phyloP scores from a whole-genome alignment of 2,888 invertebrate genomes.

The Pollenia amentaria region DNA sequence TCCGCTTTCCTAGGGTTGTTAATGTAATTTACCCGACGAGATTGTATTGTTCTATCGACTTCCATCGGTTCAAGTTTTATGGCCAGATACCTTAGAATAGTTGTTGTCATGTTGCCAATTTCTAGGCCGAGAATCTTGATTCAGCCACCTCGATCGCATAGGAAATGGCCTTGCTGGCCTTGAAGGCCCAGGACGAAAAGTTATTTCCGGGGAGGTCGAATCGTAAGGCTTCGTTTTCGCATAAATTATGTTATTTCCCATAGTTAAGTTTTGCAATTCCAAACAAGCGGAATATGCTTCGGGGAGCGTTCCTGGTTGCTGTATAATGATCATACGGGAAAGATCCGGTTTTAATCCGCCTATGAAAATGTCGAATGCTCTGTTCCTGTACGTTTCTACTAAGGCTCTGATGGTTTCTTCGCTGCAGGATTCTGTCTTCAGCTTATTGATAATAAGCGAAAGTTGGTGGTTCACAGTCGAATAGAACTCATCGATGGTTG shows the following conservation, averaged over 20 bases:
- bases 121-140: slow-evolving; percentile 2
- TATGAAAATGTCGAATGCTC: slow-evolving; percentile 49
- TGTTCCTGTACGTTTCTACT: slow-evolving; percentile 51
- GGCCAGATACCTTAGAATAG: no score
- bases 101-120: slow-evolving; percentile 4
- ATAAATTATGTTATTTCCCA: slow-evolving; percentile 35
- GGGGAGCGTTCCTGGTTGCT: slow-evolving; percentile 56
- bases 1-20: no score
- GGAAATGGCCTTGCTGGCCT: not conserved
- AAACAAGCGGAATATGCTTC: slow-evolving; percentile 69
- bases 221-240: not conserved
- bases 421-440: slow-evolving; percentile 66
- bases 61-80: no score
- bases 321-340: slow-evolving; percentile 64
- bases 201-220: not conserved
- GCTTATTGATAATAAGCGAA: slow-evolving; percentile 72
- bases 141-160: not conserved
- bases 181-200: slow-evolving; percentile 5
- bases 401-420: slow-evolving; percentile 53
- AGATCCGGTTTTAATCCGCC: slow-evolving; percentile 47
- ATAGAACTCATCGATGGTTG: slow-evolving; percentile 60
- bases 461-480: slow-evolving; percentile 70
- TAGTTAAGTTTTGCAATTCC: slow-evolving; percentile 42
- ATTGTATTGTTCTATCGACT: no score
- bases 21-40: no score